Base-by-base conservation (phyloP, 1,140 invertebrate species). In the Papilio polytes region DNA sequence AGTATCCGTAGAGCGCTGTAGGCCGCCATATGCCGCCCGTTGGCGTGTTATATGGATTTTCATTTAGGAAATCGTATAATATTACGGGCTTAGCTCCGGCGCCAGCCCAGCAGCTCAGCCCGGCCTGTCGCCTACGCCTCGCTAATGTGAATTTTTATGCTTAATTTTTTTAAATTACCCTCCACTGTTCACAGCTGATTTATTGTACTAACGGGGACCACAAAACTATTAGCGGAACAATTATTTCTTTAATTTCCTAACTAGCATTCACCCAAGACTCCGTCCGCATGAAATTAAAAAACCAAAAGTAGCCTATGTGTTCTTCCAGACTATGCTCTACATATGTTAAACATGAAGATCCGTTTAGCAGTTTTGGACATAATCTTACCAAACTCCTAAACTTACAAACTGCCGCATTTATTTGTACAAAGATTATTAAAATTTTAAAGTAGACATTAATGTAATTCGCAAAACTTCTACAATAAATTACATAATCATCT, bases 21-120 rank as follows among this genome's bases (percentile, higher is more conserved):
- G 51, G 82, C 85, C 87, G 85, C 91, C 92, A 93, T 90, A 87
- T 93, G 92, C 85, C 88, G 82, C 88, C 85, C 89, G 88, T 88
- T 86, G 90, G 87, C 85, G 87, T 94, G 92, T 91, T 93, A 94
- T 94, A 94, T 93, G 93, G 92, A 92, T 91, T 94, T 93, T 94
- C 92, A 94, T 94, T 94, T 94, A 94, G 92, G 87, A 90, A 93
- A 94, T 90, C 91, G 93, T 92, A 93, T 91, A 91, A 94, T 90
- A 91, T 93, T 88, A 92, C 86, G 87, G 85, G 86, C 87, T 90
- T 88, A 89, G 88, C 89, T 66, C 83, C 66, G 80, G 89, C 88
- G 2, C 20, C 22, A 59, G 8, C 3, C 56, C 56, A 20, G 56
- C 56, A n/a, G 53, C 53, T 20, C 59, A 41, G 36, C 20, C 1